A percentile compares a stretch with the other conserved stretches of the same genome.
These are phyloP conservation scores for Rhamnusium bicolor DNA, from an alignment of 2,888 invertebrate genomes.

Conservation along the genomic window DNA sequence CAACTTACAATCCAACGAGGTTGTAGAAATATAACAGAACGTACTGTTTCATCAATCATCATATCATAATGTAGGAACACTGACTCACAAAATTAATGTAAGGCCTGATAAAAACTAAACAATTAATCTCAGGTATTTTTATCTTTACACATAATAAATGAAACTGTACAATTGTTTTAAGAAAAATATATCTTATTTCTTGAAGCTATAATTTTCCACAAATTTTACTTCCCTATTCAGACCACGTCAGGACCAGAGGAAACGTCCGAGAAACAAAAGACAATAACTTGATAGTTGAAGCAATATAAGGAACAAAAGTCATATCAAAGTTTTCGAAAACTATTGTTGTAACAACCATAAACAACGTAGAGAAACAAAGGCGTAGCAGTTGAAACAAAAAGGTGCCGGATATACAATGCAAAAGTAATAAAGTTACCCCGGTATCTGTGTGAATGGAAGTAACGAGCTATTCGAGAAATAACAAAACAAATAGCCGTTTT, in stretches of 20 bases:
- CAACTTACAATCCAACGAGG: too few relatives aligned
- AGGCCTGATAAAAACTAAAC: too few relatives aligned
- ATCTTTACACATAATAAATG: neutral
- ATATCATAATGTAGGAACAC: too few relatives aligned
- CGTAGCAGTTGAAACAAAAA: constrained; percentile 14
- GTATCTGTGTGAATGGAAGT: constrained; percentile 32
- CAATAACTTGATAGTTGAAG: neutral
- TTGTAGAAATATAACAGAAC: too few relatives aligned
- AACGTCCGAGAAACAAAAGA: neutral
- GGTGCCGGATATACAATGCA: constrained; percentile 32
- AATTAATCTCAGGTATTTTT: neutral
- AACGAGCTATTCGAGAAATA: constrained; percentile 40
- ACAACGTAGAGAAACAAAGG: constrained; percentile 24
- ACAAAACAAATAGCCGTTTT: constrained; percentile 55
- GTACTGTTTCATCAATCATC: too few relatives aligned
- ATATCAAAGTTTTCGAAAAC: constrained; percentile 26
- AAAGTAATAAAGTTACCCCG: constrained; percentile 36
- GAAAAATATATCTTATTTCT: neutral
- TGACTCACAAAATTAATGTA: too few relatives aligned
- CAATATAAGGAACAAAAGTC: constrained; percentile 18
- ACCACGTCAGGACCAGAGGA: neutral
- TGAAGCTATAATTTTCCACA: neutral
- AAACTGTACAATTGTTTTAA: neutral
- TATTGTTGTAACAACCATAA: constrained; percentile 27
- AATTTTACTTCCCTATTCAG: neutral